A percentile compares a stretch with the other conserved stretches of the same genome.
Evolutionary conservation across 2,797 vertebrate genomes (phyloP).

Genomic region (Pangasius sanitwongsei): DNA sequence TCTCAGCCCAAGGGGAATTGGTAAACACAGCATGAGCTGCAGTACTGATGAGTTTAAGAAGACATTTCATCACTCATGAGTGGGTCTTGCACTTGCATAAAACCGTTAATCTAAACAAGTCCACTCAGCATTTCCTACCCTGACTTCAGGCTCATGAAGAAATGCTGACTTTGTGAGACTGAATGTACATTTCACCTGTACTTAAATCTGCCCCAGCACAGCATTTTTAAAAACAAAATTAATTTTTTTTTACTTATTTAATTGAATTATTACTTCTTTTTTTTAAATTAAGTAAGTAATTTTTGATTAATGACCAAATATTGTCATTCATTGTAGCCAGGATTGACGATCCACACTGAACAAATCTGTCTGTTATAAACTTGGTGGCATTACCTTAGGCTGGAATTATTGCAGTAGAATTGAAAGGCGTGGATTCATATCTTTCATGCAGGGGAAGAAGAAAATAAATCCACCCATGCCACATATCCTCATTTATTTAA

Average conservation of each 20-base stretch:
- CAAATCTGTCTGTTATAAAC: not conserved
- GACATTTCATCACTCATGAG: slow-evolving; percentile 20
- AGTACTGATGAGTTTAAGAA: slow-evolving; percentile 16
- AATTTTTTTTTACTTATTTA: no score
- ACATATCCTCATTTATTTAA: not conserved
- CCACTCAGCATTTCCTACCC: slow-evolving; percentile 30
- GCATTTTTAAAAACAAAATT: not conserved
- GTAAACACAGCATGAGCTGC: slow-evolving; percentile 16
- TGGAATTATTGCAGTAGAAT: not conserved
- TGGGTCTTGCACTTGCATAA: slow-evolving; percentile 19
- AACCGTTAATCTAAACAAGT: slow-evolving; percentile 3
- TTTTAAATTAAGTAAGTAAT: not conserved
- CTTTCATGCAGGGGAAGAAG: not conserved
- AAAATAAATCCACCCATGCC: not conserved
- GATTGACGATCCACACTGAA: not conserved
- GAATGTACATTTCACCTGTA: slow-evolving; percentile 3
- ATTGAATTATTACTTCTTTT: not conserved
- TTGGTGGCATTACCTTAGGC: not conserved
- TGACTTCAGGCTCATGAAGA: not conserved
- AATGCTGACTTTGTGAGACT: slow-evolving; percentile 33
- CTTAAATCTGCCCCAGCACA: not conserved
- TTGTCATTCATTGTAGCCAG: not conserved
- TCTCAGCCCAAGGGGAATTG: not conserved
- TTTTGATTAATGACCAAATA: not conserved
- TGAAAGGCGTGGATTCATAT: not conserved